Conservation (phyloP, 2,797 vertebrate species). For the Myotis pilosus region DNA sequence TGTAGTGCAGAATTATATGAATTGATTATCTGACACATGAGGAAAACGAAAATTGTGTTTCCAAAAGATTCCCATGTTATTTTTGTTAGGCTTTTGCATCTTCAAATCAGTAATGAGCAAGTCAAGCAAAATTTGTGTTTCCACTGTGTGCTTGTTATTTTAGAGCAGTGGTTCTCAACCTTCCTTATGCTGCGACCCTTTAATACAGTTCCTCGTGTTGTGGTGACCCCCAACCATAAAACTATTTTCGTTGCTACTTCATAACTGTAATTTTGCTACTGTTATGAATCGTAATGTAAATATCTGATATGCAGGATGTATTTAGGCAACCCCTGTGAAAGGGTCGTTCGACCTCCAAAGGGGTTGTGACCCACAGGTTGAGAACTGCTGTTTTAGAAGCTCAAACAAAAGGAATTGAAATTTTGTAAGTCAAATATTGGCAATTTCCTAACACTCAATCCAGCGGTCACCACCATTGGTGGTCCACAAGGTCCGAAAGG, state of each 20-base stretch:
- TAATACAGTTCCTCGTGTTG: no score
- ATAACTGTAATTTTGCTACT: no score
- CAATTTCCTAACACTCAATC: neutral
- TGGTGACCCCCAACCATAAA: no score
- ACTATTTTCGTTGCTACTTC: no score
- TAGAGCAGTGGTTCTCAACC: neutral
- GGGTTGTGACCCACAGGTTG: no score
- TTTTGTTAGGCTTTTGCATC: slow-evolving; percentile 28
- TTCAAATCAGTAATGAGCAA: neutral
- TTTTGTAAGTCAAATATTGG: neutral
- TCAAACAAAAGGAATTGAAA: neutral
- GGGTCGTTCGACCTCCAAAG: no score
- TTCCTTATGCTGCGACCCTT: no score
- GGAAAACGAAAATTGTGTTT: slow-evolving; percentile 18
- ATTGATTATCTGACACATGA: neutral
- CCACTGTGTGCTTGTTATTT: neutral
- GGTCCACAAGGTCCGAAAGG: no score
- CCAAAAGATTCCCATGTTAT: neutral
- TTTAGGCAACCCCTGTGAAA: no score
- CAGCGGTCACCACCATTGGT: no score
- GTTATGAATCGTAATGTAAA: no score
- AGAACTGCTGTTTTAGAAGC: neutral
- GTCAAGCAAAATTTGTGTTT: neutral
- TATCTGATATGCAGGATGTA: no score
- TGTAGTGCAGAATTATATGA: neutral